Conservation (phyloP, 2,113 vertebrate species). For the Chitala chitala region DNA sequence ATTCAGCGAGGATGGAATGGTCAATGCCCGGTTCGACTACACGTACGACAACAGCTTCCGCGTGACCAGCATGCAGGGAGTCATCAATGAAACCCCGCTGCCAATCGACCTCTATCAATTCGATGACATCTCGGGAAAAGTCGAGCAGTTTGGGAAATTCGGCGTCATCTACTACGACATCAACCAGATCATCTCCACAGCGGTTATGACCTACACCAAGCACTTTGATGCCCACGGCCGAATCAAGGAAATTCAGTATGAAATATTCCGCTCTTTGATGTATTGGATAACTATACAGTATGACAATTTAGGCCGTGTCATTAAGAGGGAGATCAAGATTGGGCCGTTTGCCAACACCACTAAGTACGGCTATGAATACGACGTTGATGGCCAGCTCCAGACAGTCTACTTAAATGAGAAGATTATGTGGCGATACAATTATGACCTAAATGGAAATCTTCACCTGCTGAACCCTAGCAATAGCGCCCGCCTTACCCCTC, state of each 20-base stretch:
- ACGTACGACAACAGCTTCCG: constrained; percentile 95
- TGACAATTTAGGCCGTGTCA: constrained; percentile 88
- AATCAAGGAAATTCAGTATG: constrained; percentile 95
- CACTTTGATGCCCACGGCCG: constrained; percentile 92
- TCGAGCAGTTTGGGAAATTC: constrained; percentile 97
- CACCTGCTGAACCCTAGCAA: constrained; percentile 87
- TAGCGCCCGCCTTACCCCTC: constrained; percentile 77
- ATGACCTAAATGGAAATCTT: constrained; percentile 95
- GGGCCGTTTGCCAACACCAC: constrained; percentile 98
- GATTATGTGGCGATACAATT: constrained; percentile 94
- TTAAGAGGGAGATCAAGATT: constrained; percentile 90
- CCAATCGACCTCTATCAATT: constrained; percentile 98
- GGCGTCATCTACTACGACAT: constrained; percentile 98
- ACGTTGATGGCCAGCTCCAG: constrained; percentile 92
- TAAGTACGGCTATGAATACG: constrained; percentile 90
- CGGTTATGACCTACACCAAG: constrained; percentile 97
- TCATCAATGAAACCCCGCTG: constrained; percentile 93
- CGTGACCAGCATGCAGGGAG: constrained; percentile 94
- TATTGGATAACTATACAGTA: constrained; percentile 98
- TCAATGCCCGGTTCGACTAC: constrained; percentile 95
- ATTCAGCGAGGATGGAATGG: constrained; percentile 96
- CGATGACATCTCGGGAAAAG: constrained; percentile 96
- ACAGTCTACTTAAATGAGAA: constrained; percentile 93
- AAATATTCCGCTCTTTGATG: constrained; percentile 93
- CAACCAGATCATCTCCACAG: constrained; percentile 96